Conservation (phyloP, 1,140 invertebrate genomes). For the Drosophila simulans region DNA sequence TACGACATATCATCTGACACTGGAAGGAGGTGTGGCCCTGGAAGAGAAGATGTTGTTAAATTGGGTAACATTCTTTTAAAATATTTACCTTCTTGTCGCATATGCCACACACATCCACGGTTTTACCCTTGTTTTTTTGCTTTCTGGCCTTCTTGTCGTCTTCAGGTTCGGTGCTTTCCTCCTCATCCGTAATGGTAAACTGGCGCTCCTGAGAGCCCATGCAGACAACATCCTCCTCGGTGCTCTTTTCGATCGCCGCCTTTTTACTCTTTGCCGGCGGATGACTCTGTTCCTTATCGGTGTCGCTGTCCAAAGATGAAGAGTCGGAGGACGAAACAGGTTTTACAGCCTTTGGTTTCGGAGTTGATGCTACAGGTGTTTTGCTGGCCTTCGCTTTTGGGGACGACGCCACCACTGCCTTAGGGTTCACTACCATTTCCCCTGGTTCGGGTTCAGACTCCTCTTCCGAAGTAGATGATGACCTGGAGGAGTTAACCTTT, state of each 20-base stretch:
- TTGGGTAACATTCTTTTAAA: too few relatives aligned
- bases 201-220: slow-evolving; percentile 58
- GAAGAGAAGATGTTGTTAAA: neutral
- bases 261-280: slow-evolving; percentile 38
- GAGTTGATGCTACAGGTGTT: neutral
- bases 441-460: slow-evolving; percentile 47
- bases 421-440: slow-evolving; percentile 36
- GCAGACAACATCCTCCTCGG: slow-evolving; percentile 73
- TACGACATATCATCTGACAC: slow-evolving; percentile 78
- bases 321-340: slow-evolving; percentile 40
- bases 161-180: slow-evolving; percentile 27
- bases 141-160: slow-evolving; percentile 24
- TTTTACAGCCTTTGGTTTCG: slow-evolving; percentile 11
- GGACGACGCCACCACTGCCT: neutral
- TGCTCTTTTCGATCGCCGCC: slow-evolving; percentile 17
- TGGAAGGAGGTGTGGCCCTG: slow-evolving; percentile 76
- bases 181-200: slow-evolving; percentile 63
- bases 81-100: slow-evolving; percentile 64
- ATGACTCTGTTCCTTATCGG: slow-evolving; percentile 13
- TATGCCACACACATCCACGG: slow-evolving; percentile 30
- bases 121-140: slow-evolving; percentile 32
- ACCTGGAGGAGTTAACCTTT: slow-evolving; percentile 54
- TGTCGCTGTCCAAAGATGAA: slow-evolving; percentile 39
- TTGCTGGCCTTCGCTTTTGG: slow-evolving; percentile 11
- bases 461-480: slow-evolving; percentile 59